Evolutionary conservation across 2,797 vertebrate genomes (phyloP).

Genomic region (Hoplostethus atlanticus): DNA sequence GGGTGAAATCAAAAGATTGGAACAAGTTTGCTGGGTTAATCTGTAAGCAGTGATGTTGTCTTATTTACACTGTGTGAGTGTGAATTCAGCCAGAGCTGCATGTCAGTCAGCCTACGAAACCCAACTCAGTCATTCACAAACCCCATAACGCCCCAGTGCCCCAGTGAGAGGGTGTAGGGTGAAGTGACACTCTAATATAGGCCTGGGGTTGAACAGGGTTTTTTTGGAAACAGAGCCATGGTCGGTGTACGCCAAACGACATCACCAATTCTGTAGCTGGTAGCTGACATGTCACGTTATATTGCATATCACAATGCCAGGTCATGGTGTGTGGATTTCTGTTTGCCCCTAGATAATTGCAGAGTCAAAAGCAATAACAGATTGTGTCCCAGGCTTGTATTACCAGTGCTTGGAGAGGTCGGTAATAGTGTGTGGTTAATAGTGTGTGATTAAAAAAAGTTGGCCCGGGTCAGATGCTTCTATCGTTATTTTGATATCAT

Average conservation of each 20-base stretch:
- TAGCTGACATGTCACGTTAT: not conserved
- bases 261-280: not conserved
- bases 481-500: too few relatives aligned
- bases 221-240: not conserved
- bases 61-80: slow-evolving; percentile 5
- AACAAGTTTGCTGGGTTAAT: not conserved
- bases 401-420: not conserved
- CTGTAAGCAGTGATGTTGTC: not conserved
- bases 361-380: slow-evolving; percentile 31
- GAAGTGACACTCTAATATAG: too few relatives aligned
- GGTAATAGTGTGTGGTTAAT: not conserved
- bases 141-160: not conserved
- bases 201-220: too few relatives aligned
- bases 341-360: slow-evolving; percentile 25
- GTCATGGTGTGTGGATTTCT: slow-evolving; percentile 3
- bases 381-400: slow-evolving; percentile 19
- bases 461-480: not conserved
- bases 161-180: too few relatives aligned
- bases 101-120: not conserved
- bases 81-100: not conserved
- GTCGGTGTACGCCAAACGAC: not conserved
- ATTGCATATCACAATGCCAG: slow-evolving; percentile 13
- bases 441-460: not conserved
- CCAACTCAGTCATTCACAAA: not conserved
- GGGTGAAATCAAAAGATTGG: not conserved